A percentile compares a stretch with the other conserved stretches of the same genome.
These are phyloP conservation scores for Betta splendens DNA, from an alignment of 2,797 vertebrate species.

Conservation along the genomic window DNA sequence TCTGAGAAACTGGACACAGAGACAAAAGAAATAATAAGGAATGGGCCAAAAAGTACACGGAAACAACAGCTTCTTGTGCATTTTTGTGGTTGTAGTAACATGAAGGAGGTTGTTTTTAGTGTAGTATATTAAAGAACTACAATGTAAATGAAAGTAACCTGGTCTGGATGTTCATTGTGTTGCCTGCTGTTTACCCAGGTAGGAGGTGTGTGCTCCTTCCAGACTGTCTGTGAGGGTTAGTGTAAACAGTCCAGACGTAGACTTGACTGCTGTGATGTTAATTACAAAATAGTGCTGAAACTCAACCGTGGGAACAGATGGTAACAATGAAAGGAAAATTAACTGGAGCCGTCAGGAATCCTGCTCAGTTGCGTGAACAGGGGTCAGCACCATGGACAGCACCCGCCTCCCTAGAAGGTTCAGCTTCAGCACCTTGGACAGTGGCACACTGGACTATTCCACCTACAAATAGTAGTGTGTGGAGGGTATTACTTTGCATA, in stretches of 20 bases:
- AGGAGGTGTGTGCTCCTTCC: neutral
- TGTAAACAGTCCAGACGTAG: neutral
- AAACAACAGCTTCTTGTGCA: too few species aligned
- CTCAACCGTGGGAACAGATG: slow-evolving; percentile 38
- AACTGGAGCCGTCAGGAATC: slow-evolving; percentile 30
- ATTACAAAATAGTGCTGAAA: slow-evolving; percentile 29
- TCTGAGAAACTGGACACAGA: neutral
- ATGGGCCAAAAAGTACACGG: too few species aligned
- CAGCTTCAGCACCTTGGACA: slow-evolving; percentile 47
- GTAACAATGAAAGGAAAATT: slow-evolving; percentile 24
- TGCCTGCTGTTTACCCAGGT: too few species aligned
- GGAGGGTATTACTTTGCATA: too few species aligned
- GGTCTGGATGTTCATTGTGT: too few species aligned
- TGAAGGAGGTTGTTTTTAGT: too few species aligned
- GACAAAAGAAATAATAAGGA: neutral
- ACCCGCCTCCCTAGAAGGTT: neutral
- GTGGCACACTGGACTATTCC: too few species aligned
- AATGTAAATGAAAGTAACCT: too few species aligned
- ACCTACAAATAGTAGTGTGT: too few species aligned
- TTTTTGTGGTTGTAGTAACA: too few species aligned
- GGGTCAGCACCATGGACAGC: slow-evolving; percentile 35
- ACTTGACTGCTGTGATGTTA: slow-evolving; percentile 6
- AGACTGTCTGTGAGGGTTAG: neutral
- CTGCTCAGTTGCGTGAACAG: neutral
- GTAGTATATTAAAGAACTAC: too few species aligned